Conservation (phyloP, 2,888 invertebrate species). For the Torymus auratus region DNA sequence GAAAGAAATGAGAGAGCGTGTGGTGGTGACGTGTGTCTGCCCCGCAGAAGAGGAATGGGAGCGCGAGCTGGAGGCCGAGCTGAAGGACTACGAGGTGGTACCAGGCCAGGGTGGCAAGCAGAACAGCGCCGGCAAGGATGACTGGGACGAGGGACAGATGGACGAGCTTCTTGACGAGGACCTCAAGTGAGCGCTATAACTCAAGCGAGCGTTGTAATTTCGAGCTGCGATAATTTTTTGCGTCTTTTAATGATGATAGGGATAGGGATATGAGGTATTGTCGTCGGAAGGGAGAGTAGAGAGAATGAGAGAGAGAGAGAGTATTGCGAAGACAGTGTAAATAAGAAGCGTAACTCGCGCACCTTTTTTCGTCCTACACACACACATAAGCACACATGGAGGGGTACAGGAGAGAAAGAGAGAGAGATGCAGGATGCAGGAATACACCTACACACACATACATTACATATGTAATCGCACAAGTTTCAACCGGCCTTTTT, state of each 20-base stretch:
- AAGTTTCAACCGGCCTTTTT: constrained; percentile 59
- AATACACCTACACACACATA: constrained; percentile 28
- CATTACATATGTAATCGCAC: constrained; percentile 52
- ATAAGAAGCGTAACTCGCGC: constrained; percentile 22
- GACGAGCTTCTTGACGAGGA: constrained; percentile 82
- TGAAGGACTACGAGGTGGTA: constrained; percentile 96
- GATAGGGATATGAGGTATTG: background rate
- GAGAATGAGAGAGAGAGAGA: background rate
- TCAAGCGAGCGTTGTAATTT: background rate
- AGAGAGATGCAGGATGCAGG: constrained; percentile 26
- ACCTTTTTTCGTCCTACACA: background rate
- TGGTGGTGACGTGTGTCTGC: constrained; percentile 62
- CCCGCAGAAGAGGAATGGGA: constrained; percentile 93
- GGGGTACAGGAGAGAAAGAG: background rate
- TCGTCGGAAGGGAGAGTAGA: background rate
- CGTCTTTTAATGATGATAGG: too few species aligned
- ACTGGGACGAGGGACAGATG: constrained; percentile 85
- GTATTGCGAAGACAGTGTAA: constrained; percentile 22
- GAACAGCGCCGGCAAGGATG: constrained; percentile 75
- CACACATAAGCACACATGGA: background rate
- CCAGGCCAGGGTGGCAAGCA: constrained; percentile 72
- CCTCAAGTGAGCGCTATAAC: constrained; percentile 77
- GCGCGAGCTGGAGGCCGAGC: constrained; percentile 95
- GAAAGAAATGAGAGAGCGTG: too few species aligned
- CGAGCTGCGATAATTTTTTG: too few species aligned